Base-by-base conservation (phyloP, 2,797 vertebrate species). In the Microcaecilia unicolor region DNA sequence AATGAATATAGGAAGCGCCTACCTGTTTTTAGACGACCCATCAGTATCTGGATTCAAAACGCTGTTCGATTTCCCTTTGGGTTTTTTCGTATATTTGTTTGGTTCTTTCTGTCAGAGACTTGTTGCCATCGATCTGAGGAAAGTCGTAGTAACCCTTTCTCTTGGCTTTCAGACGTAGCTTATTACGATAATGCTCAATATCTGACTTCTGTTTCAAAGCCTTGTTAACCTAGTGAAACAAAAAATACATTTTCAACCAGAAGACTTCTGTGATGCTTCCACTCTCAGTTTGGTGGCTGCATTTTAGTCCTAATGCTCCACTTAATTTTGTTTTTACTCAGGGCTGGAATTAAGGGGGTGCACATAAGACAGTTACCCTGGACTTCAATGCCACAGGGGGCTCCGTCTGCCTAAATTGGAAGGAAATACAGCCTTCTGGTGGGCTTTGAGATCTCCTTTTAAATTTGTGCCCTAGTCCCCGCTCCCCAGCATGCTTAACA, bases 121-220 rank as follows among this genome's bases (percentile, higher is more conserved):
- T 83, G 55, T 19, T 78, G 3, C 62, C 69, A 42, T 86, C 83
- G 51, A 74, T 75, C 2, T 85, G 82, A 0, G 92, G 90, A 57
- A 97, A 91, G 61, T 99, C 95, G 34, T 96, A 97, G 72, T 98
- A 97, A 1, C 93, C 94, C 49, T 98, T 98, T 62, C 87, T 82
- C 74, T 95, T 97, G 28, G 94, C 93, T 69, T 99, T 99, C 52
- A 97, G 84, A 31, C 95, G 85, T 46, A 97, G 80, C 59, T 99
- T 99, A 78, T 99, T 97, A 67, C 93, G 89, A 70, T 98, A 99
- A 66, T 99, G 93, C 46, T 99, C 96, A 5, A 98, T 97, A 67
- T 99, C 96, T 0, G 96, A 98, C 64, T 96, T 97, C 83, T 99
- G 95, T 61, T 97, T 99, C 61, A 97, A 76, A 38, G 93, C 93